Conservation (phyloP, 2,797 vertebrate species). For the Parambassis ranga region DNA sequence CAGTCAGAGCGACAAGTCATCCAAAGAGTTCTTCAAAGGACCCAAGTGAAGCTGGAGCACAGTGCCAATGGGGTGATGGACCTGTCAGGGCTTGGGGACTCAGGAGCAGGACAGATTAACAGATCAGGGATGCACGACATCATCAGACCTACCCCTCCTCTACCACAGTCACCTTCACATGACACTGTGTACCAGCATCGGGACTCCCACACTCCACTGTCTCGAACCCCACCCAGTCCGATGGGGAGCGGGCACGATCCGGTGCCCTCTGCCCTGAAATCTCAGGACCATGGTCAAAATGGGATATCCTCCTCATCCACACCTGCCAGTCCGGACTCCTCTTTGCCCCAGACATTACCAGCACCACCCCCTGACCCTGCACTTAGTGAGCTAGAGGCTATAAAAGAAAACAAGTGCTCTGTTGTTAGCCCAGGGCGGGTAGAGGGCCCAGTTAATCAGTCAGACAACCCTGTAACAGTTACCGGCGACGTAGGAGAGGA, state of each 20-base stretch:
- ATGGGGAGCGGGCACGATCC: conserved; percentile 40
- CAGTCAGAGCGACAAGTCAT: conserved; percentile 88
- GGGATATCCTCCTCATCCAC: conserved; percentile 49
- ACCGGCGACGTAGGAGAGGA: conserved; percentile 79
- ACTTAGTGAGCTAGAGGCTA: conserved; percentile 81
- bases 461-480: conserved; percentile 85
- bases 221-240: conserved; percentile 49
- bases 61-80: conserved; percentile 83
- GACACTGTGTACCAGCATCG: conserved; percentile 60
- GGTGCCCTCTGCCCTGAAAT: conserved; percentile 74
- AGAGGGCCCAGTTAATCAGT: conserved; percentile 78
- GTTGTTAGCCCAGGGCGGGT: conserved; percentile 74
- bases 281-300: conserved; percentile 72
- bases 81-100: conserved; percentile 76
- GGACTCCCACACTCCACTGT: conserved; percentile 47
- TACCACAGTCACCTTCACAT: conserved; percentile 51
- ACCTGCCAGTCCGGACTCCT: conserved; percentile 78
- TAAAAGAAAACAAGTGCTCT: conserved; percentile 94
- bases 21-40: conserved; percentile 87
- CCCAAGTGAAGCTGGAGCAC: conserved; percentile 88
- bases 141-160: conserved; percentile 51
- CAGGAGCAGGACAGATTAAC: conserved; percentile 47
- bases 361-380: conserved; percentile 45
- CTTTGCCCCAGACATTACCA: conserved; percentile 54
- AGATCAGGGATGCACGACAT: conserved; percentile 56